Evolutionary conservation across 2,888 invertebrate genomes (phyloP).

Genomic region (Diplazon laetatorius): DNA sequence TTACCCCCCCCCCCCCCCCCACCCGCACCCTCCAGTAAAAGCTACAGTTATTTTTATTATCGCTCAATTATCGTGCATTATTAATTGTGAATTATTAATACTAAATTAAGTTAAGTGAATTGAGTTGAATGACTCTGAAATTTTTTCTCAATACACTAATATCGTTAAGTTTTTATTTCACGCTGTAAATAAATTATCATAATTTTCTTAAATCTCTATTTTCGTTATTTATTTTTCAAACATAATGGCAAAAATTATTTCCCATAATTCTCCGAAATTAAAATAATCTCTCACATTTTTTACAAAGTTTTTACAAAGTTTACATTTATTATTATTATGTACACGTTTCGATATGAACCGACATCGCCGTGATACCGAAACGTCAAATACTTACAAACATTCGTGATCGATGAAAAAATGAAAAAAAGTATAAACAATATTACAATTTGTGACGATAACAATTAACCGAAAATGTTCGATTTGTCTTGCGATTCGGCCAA

Average conservation of each 20-base stretch:
- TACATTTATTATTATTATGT: neutral
- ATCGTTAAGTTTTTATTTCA: neutral
- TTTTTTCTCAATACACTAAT: neutral
- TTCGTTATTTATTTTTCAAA: neutral
- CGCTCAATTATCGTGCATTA: neutral
- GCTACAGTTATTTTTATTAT: neutral
- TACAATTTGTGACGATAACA: neutral
- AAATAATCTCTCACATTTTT: too few species aligned
- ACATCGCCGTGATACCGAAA: neutral
- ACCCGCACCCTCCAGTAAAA: too few species aligned
- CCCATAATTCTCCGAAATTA: neutral
- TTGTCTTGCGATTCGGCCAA: constrained; percentile 73
- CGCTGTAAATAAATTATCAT: neutral
- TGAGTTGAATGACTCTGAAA: neutral
- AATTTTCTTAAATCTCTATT: neutral
- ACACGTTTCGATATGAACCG: constrained; percentile 1
- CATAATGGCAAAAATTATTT: neutral
- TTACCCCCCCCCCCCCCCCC: too few species aligned
- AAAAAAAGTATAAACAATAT: neutral
- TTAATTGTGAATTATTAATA: neutral
- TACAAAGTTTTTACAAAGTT: too few species aligned
- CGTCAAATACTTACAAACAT: neutral
- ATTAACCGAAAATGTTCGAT: neutral
- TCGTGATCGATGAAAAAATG: too few species aligned
- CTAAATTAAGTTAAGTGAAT: neutral